Base-by-base conservation (phyloP, 2,888 invertebrate genomes). In the Acrobasis repandana region DNA sequence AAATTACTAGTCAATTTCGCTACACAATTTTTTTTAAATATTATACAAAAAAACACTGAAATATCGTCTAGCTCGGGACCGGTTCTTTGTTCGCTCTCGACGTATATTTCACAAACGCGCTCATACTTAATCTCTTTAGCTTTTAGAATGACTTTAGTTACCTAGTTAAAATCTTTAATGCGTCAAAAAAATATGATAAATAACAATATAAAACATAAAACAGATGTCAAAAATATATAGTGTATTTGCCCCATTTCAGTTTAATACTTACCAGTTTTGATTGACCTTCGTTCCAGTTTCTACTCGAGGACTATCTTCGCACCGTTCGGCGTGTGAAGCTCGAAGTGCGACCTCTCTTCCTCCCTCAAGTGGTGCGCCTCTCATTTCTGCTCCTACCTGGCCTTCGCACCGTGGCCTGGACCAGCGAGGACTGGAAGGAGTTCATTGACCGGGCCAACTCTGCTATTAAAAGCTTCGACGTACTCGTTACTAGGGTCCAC, bases 321-420 rank as follows among this genome's bases (percentile, higher is more conserved):
- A 95, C 95, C 2, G 95, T 96, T 0, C 93, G 94, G 60, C 94
- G 95, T 36, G 97, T 97, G 0, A 97, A 97, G 77, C 87, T 96
- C 51, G 98, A 98, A 88, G 97, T 98, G 15, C 94, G 98, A n/a
- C 97, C 97, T 20, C 90, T 99, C 58, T 95, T 98, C 79, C 93
- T 97, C 38, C 97, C 98, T 0, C 98, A 98, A 91, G 93, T 98
- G 65, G 96, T 97, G 33, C 95, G 96, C 28, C 93, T 98, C 14
- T 96, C 97, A 2, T 95, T 96, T 10, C 94, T 97, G 68, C 90
- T 98, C 28, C 95, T 96, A 61, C 98, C 98, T 0, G 98, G 97
- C 0, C 87, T 98, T 34, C 94, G 94, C 20, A 93, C 94, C 11
- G 94, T 98, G 14, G 96, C 95, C 38, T 99, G 98, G 98, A 97